A percentile compares a stretch with the other conserved stretches of the same genome.
These are phyloP conservation scores for Oenanthe oenanthe DNA, from an alignment of 2,113 vertebrate species.

Conservation along the genomic window DNA sequence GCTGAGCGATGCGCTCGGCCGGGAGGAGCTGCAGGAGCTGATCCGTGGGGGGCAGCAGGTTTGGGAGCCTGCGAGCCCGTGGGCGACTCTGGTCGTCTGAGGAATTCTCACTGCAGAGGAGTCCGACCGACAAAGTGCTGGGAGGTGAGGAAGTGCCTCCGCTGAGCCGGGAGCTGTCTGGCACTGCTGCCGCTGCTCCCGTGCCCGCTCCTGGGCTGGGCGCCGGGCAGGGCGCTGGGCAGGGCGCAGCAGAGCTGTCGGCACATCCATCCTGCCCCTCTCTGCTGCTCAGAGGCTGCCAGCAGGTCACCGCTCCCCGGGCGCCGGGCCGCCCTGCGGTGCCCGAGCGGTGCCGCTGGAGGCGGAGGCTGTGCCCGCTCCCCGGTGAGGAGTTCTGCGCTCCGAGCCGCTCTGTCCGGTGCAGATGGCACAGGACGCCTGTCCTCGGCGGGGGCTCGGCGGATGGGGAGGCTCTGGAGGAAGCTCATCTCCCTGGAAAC, in stretches of 20 bases:
- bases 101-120: neutral
- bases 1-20: accelerated
- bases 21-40: neutral
- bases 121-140: neutral
- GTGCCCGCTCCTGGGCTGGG: neutral
- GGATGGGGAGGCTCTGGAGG: neutral
- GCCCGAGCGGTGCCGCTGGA: accelerated
- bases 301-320: neutral
- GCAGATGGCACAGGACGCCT: neutral
- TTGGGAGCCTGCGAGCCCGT: neutral
- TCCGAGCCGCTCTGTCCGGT: neutral
- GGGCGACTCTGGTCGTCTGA: neutral
- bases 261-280: neutral
- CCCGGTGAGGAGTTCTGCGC: accelerated
- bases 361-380: neutral
- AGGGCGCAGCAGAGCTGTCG: neutral
- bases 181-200: neutral
- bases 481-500: conserved; percentile 57
- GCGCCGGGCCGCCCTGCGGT: neutral
- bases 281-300: neutral
- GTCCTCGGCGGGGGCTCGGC: neutral
- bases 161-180: neutral
- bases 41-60: neutral
- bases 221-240: neutral
- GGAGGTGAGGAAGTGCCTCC: neutral